Conservation (phyloP, 53 echinoderm and acorn worm genomes). For the Luidia sarsii region DNA sequence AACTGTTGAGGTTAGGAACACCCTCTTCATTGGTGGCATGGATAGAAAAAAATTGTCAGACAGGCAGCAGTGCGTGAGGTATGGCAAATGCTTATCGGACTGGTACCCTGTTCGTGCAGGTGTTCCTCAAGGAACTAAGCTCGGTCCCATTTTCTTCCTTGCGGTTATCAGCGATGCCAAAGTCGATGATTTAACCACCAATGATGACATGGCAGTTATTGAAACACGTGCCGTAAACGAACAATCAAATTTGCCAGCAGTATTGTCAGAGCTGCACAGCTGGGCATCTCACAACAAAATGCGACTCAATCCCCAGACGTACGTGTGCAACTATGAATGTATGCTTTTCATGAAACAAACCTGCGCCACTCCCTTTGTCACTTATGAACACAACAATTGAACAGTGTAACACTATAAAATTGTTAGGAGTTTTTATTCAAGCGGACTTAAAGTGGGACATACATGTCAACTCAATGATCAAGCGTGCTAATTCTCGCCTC, state of each 20-base stretch:
- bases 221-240: not conserved
- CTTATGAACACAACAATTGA: too few relatives aligned
- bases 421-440: not conserved
- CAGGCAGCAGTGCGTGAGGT: constrained; percentile 24
- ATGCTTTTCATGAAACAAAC: not conserved
- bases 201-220: constrained; percentile 32
- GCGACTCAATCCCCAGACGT: not conserved
- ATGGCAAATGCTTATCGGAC: constrained; percentile 13
- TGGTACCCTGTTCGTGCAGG: constrained; percentile 4
- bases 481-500: not conserved
- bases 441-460: constrained; percentile 4
- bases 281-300: not conserved
- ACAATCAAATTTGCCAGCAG: too few relatives aligned
- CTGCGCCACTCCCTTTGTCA: not conserved
- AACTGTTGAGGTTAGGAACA: constrained; percentile 14
- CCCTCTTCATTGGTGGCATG: constrained; percentile 27
- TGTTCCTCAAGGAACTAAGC: constrained; percentile 54
- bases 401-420: not conserved
- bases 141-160: constrained; percentile 45
- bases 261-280: not conserved
- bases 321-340: constrained; percentile 6
- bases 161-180: constrained; percentile 30
- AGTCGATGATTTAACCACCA: not conserved
- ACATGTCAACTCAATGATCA: not conserved
- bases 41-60: constrained; percentile 31